Evolutionary conservation across 1,140 invertebrate genomes (phyloP), one percentile per base, ranked within the genome.

Genomic region (Ostrea edulis): DNA sequence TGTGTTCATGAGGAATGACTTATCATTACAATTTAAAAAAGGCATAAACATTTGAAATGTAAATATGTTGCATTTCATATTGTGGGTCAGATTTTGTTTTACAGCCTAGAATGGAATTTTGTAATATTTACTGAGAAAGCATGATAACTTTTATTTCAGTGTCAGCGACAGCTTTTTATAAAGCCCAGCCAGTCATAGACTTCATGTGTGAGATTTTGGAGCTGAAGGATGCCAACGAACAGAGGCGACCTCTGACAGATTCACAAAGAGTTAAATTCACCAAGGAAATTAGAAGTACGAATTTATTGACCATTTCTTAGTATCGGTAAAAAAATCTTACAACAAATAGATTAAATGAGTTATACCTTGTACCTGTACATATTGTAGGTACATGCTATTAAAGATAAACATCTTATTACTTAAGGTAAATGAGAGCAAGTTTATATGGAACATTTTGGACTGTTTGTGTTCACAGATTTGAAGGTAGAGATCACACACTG

Each of bases 401-500:
- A 44, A 44, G 35, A 44, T 44, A 44, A 44, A 44, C 35, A 5
- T 44, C 2, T 44, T 44, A 5, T 44, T 44, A 2, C 35, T 44
- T 44, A 44, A 44, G 35, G 35, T 44, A 44, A 44, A 44, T 44
- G 35, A 44, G 5, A 44, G 5, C 35, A 44, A 5, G 35, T 44
- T 44, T 1, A 44, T 20, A 12, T 77, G 71, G 12, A 25, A 14
- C 20, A 14, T 14, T 58, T 11, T 58, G 20, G 0, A 20, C 17
- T 58, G 14, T 14, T 14, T 71, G 9, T 29, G 22, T 29, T 71
- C 8, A 77, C 87, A 93, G 96, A 99, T 87, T 96, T 99, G 22
- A 99, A 99, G 95, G 99, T 99, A 93, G 99, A 99, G 96, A 99
- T 99, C 84, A 99, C 99, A 8, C 99, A 99, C 95, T 99, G 99